Evolutionary conservation across 2,113 vertebrate genomes (phyloP).

Genomic region (Riparia riparia): DNA sequence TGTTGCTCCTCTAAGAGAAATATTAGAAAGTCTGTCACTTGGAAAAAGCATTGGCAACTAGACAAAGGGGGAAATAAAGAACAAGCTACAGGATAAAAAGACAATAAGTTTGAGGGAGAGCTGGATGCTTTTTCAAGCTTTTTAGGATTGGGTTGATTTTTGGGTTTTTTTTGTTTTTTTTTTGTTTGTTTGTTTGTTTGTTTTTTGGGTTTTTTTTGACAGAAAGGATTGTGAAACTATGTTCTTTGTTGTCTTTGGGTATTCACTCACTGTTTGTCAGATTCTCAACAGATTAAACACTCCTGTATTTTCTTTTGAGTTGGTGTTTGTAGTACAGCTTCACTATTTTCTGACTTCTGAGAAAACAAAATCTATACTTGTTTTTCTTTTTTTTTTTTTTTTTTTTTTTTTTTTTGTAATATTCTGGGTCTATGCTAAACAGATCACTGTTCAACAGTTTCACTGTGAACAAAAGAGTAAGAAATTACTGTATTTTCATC

Average conservation of each 20-base stretch:
- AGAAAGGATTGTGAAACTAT: neutral
- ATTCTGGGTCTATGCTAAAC: neutral
- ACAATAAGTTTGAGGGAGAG: neutral
- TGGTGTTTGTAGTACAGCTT: neutral
- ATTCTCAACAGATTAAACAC: constrained; percentile 12
- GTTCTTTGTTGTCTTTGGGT: neutral
- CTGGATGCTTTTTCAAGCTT: neutral
- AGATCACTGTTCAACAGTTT: constrained; percentile 11
- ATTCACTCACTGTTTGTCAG: neutral
- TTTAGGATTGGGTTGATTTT: neutral
- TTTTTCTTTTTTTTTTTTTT: neutral
- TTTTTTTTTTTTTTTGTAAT: neutral
- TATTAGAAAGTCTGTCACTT: neutral
- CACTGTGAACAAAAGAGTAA: constrained; percentile 8
- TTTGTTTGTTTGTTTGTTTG: neutral
- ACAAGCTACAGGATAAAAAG: neutral
- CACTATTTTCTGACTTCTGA: neutral
- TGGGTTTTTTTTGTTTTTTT: too few species aligned
- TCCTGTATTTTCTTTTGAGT: neutral
- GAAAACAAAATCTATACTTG: neutral
- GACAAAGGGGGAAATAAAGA: neutral
- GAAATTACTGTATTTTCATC: constrained; percentile 39
- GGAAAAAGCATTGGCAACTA: neutral
- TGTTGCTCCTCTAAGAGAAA: constrained; percentile 8
- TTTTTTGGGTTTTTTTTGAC: too few species aligned